Percentiles rank a stretch among this genome's conserved stretches.
Conservation (phyloP, 92 coral and sea anemone species). For the Isaurus tuberculatus region DNA sequence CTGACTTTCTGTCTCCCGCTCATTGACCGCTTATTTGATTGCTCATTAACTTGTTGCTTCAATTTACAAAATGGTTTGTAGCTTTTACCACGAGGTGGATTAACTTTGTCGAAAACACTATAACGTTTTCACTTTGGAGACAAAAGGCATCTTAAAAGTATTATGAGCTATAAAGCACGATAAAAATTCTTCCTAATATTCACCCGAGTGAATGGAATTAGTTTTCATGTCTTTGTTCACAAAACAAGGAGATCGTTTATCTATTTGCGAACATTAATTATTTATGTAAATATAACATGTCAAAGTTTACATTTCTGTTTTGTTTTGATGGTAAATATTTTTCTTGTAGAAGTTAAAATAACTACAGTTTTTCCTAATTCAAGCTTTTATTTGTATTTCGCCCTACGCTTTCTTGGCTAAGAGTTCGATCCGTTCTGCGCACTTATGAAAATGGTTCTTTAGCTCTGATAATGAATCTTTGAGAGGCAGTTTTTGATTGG, state of each 20-base stretch:
- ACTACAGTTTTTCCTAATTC: slow-evolving; percentile 12
- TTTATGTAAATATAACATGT: slow-evolving; percentile 88
- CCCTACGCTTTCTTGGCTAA: background rate
- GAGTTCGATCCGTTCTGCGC: background rate
- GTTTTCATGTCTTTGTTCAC: slow-evolving; percentile 63
- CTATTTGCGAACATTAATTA: slow-evolving; percentile 68
- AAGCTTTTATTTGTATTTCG: background rate
- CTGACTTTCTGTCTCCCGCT: too few species aligned
- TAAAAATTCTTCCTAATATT: slow-evolving; percentile 28
- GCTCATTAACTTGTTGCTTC: slow-evolving; percentile 14
- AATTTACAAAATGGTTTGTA: slow-evolving; percentile 10
- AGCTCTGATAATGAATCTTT: slow-evolving; percentile 1
- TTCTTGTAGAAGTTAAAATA: slow-evolving; percentile 13
- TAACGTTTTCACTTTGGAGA: slow-evolving; percentile 8
- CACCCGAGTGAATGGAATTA: slow-evolving; percentile 14
- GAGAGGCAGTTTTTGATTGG: slow-evolving; percentile 16
- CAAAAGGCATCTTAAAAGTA: slow-evolving; percentile 24
- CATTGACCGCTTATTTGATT: background rate
- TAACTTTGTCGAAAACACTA: slow-evolving; percentile 6
- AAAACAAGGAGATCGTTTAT: slow-evolving; percentile 77
- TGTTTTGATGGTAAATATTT: slow-evolving; percentile 42
- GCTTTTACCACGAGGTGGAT: background rate
- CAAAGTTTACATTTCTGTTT: slow-evolving; percentile 55
- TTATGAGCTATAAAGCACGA: background rate
- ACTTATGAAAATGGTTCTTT: background rate